A percentile compares a stretch with the other conserved stretches of the same genome.
Evolutionary conservation across 2,888 invertebrate species (phyloP).

Genomic region (Pardosa pseudoannulata): DNA sequence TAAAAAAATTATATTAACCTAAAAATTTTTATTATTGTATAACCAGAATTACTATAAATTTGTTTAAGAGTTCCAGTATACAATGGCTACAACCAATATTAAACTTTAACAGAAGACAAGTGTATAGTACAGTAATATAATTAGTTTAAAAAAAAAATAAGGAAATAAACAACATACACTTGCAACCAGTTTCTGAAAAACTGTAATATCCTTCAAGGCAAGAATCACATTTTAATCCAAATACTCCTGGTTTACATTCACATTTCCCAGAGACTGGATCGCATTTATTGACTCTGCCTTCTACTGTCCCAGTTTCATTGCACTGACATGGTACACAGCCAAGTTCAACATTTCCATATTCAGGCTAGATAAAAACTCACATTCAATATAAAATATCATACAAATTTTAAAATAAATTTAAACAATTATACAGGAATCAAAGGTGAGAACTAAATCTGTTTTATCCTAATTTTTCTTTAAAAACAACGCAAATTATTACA

Average conservation of each 20-base stretch:
- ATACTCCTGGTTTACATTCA: conserved; percentile 77
- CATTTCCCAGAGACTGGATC: conserved; percentile 79
- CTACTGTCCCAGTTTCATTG: conserved; percentile 76
- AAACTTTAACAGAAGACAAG: neutral
- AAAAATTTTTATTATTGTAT: too few relatives aligned
- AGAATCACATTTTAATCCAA: conserved; percentile 74
- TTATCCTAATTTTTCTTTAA: too few relatives aligned
- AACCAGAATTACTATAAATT: neutral
- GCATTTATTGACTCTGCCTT: conserved; percentile 76
- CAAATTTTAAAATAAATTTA: too few relatives aligned
- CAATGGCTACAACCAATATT: too few relatives aligned
- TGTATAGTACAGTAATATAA: neutral
- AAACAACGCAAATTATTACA: too few relatives aligned
- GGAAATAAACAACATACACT: conserved; percentile 83
- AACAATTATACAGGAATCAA: too few relatives aligned
- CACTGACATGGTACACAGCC: conserved; percentile 78
- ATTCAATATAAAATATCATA: too few relatives aligned
- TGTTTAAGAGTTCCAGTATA: too few relatives aligned
- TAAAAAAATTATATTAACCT: too few relatives aligned
- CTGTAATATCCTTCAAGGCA: conserved; percentile 75
- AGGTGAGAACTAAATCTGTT: too few relatives aligned
- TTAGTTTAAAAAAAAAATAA: too few relatives aligned
- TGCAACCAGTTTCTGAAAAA: conserved; percentile 82
- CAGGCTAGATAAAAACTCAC: conserved; percentile 73
- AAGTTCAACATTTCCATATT: conserved; percentile 73